Evolutionary conservation across 1,140 invertebrate species (phyloP).

Genomic region (Batillaria attramentaria): DNA sequence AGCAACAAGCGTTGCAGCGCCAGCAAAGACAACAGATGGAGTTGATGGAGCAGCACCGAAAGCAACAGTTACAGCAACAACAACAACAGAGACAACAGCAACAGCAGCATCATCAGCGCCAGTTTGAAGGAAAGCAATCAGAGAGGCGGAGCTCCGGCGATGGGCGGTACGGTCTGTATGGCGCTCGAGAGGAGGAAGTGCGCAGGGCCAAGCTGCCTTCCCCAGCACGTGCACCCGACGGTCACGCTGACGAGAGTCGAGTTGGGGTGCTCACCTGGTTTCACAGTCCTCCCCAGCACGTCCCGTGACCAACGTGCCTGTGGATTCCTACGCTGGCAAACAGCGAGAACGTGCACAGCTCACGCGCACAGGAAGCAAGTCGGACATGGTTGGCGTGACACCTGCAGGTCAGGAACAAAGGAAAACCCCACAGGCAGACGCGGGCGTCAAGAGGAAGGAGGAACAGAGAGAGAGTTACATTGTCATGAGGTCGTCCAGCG

Average conservation of each 20-base stretch:
- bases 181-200: background rate
- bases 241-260: background rate
- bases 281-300: constrained; percentile 1
- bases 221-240: background rate
- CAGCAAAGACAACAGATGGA: background rate
- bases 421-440: background rate
- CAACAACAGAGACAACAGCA: background rate
- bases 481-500: no score
- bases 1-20: background rate
- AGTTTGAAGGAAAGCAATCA: background rate
- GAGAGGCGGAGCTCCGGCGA: no score
- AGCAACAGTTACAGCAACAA: background rate
- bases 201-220: background rate
- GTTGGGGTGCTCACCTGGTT: no score
- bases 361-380: background rate
- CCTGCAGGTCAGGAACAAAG: constrained; percentile 3
- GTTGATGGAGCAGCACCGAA: constrained; percentile 1
- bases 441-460: no score
- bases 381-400: background rate
- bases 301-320: background rate
- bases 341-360: background rate
- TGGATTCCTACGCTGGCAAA: constrained; percentile 8
- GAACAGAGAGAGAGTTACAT: no score
- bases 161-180: no score
- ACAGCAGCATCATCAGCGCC: constrained; percentile 3